Evolutionary conservation across 2,888 invertebrate genomes (phyloP), one percentile per base, ranked within the genome.

Genomic region (Drosophila emarginata): DNA sequence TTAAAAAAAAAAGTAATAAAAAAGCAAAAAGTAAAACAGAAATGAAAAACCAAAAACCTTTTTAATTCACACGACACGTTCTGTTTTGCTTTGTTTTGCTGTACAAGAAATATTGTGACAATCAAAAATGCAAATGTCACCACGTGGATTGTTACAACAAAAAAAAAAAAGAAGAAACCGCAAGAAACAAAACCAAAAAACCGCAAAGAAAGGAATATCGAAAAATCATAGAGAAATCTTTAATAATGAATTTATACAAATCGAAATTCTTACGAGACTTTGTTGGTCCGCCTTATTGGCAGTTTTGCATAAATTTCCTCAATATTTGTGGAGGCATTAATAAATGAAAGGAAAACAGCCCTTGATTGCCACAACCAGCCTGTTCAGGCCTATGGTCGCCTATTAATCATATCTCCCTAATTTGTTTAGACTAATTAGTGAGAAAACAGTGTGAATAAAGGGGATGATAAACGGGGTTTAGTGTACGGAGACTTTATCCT

Each of bases 111-210:
- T 74, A 84, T 79, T 79, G 74, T 57, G 71, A 76, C 77, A 83
- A 83, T 83, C 83, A 83, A 83, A 83, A 82, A 85, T 83, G 85
- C 74, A 83, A 83, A 85, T 83, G 70, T 77, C 72, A 74, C 69
- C 57, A 75, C 78, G 78, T 82, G 78, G 75, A 82, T 82, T 79
- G 74, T 74, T 65, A 74, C 77, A 74, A 58, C 36, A 56, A 36
- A 63, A 52, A 52, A 53, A 18, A n/a, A 32, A 4, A 57, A 23
- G 21, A 9, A 15, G 32, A 32, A 71, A 64, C 59, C 32, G 18
- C 18, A 54, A 50, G 23, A 32, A 32, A 9, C 9, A 32, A 32
- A 39, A 37, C 18, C 23, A 39, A 39, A 39, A 45, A 1, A 36
- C 32, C 69, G 23, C 15, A 23, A 9, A 21, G 40, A 32, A 32